Evolutionary conservation across 1,140 invertebrate species (phyloP).

Genomic region (Bemisia tabaci): DNA sequence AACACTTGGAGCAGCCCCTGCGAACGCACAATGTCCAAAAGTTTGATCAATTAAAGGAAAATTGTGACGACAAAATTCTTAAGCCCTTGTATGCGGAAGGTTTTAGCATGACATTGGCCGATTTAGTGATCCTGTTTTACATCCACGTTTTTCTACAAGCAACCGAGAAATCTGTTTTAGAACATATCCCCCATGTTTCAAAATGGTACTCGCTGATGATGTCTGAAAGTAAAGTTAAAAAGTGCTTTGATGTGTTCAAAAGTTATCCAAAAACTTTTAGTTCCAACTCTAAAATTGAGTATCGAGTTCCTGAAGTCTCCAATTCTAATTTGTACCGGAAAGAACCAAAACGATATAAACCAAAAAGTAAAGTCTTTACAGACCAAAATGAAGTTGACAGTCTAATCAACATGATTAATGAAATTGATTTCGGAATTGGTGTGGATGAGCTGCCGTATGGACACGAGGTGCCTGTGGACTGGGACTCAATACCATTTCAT

Average conservation of each 20-base stretch:
- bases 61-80: slow-evolving; percentile 19
- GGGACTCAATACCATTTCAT: slow-evolving; percentile 49
- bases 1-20: slow-evolving; percentile 70
- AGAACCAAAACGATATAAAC: slow-evolving; percentile 59
- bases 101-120: slow-evolving; percentile 63
- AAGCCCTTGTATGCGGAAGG: slow-evolving; percentile 72
- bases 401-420: slow-evolving; percentile 11
- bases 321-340: slow-evolving; percentile 61
- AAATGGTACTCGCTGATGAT: slow-evolving; percentile 45
- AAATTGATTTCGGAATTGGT: slow-evolving; percentile 3
- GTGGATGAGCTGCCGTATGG: slow-evolving; percentile 26
- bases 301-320: slow-evolving; percentile 29
- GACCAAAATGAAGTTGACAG: slow-evolving; percentile 55
- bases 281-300: slow-evolving; percentile 1
- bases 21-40: slow-evolving; percentile 79
- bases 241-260: slow-evolving; percentile 27
- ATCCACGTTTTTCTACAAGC: slow-evolving; percentile 47
- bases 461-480: slow-evolving; percentile 37
- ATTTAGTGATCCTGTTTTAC: slow-evolving; percentile 64
- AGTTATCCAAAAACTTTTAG: slow-evolving; percentile 4
- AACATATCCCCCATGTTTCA: slow-evolving; percentile 44
- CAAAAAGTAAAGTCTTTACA: slow-evolving; percentile 54
- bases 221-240: slow-evolving; percentile 22
- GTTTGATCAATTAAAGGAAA: slow-evolving; percentile 20
- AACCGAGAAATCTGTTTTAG: slow-evolving; percentile 32